Conservation (phyloP, 2,797 vertebrate genomes). For the Prunella strophiata region DNA sequence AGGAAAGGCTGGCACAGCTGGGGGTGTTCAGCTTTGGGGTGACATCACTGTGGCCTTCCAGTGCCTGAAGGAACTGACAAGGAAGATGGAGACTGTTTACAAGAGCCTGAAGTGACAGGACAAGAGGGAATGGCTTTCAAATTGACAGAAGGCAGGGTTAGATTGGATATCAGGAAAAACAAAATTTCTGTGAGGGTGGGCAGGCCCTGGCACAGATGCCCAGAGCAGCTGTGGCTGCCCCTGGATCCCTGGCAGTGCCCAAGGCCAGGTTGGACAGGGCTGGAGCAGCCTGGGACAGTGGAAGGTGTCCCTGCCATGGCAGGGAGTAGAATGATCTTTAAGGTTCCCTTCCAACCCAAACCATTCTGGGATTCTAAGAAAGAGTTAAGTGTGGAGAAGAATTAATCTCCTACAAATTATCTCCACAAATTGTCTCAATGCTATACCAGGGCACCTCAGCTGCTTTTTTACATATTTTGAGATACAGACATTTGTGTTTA, state of each 20-base stretch:
- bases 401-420: neutral
- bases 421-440: neutral
- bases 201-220: neutral
- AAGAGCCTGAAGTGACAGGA: neutral
- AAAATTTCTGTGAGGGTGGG: fast-evolving
- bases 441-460: neutral
- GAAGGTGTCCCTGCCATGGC: neutral
- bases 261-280: neutral
- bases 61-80: neutral
- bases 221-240: neutral
- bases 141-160: neutral
- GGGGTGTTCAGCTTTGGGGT: fast-evolving
- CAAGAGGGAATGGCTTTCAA: neutral
- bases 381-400: neutral
- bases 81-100: neutral
- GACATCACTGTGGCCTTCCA: fast-evolving
- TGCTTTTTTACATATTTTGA: neutral
- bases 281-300: neutral
- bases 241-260: neutral
- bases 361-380: neutral
- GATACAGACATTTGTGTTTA: neutral
- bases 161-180: neutral
- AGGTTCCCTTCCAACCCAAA: neutral
- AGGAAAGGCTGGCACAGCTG: neutral
- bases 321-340: fast-evolving